A percentile compares a stretch with the other conserved stretches of the same genome.
Evolutionary conservation across 2,888 invertebrate species (phyloP).

Genomic region (Drosophila colorata): DNA sequence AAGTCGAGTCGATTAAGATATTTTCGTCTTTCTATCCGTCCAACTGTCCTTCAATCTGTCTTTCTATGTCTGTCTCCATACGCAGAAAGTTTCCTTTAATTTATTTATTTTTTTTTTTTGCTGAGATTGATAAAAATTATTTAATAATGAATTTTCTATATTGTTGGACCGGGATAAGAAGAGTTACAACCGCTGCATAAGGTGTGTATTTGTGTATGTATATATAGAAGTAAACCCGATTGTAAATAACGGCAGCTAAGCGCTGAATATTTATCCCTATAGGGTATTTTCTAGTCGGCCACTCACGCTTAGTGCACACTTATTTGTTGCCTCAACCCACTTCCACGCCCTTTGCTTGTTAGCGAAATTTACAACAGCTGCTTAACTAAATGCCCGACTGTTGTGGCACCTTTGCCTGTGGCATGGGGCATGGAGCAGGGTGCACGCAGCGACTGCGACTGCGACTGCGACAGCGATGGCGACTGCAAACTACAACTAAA

Average conservation of each 20-base stretch:
- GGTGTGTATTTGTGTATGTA: too few relatives aligned
- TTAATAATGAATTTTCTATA: too few relatives aligned
- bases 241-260: background rate
- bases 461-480: background rate
- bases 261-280: background rate
- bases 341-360: conserved; percentile 48
- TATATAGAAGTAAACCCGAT: too few relatives aligned
- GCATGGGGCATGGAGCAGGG: conserved; percentile 8
- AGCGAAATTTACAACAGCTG: conserved; percentile 61
- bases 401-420: conserved; percentile 41
- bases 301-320: background rate
- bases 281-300: conserved; percentile 13
- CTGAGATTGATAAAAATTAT: too few relatives aligned
- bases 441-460: conserved; percentile 6
- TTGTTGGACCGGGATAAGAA: too few relatives aligned
- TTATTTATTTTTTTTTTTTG: too few relatives aligned
- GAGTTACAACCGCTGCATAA: too few relatives aligned
- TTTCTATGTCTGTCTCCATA: too few relatives aligned
- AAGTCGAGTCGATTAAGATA: too few relatives aligned
- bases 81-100: too few relatives aligned
- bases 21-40: too few relatives aligned
- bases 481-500: conserved; percentile 9
- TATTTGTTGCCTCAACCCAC: background rate
- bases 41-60: too few relatives aligned
- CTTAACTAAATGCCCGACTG: conserved; percentile 57